A percentile compares a stretch with the other conserved stretches of the same genome.
These are phyloP conservation scores for Monochamus saltuarius DNA, from an alignment of 1,140 invertebrate genomes.

Conservation along the genomic window DNA sequence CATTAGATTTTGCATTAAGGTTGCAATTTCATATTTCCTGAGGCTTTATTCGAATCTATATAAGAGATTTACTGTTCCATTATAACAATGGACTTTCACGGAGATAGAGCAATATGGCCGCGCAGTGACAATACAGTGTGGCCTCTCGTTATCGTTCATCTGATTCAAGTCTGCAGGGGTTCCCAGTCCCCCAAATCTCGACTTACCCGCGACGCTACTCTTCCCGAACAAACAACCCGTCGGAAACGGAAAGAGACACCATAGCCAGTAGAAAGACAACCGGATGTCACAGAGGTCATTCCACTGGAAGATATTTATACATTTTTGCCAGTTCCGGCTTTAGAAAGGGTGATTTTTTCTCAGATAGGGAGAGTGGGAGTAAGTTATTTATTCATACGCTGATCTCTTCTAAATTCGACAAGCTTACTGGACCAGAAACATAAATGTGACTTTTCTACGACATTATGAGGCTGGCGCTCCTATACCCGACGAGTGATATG, in stretches of 20 bases:
- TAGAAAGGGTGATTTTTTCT: slow-evolving; percentile 38
- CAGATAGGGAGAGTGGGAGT: slow-evolving; percentile 28
- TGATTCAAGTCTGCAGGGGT: slow-evolving; percentile 21
- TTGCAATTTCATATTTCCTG: slow-evolving; percentile 40
- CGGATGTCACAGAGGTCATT: slow-evolving; percentile 45
- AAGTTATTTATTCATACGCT: slow-evolving; percentile 37
- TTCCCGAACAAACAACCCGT: slow-evolving; percentile 38
- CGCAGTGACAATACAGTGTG: slow-evolving; percentile 34
- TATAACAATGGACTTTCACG: slow-evolving; percentile 23
- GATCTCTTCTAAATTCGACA: slow-evolving; percentile 17
- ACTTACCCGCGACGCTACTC: slow-evolving; percentile 21
- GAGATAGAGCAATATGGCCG: slow-evolving; percentile 34
- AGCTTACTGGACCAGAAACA: slow-evolving; percentile 16
- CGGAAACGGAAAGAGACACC: slow-evolving; percentile 40
- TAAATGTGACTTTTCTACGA: slow-evolving; percentile 4
- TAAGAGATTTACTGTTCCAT: slow-evolving; percentile 34
- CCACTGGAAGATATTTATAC: slow-evolving; percentile 46
- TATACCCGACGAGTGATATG: not conserved
- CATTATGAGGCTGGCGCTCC: slow-evolving; percentile 5
- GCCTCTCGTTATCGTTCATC: slow-evolving; percentile 41
- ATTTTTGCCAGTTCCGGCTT: slow-evolving; percentile 34
- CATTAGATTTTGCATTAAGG: slow-evolving; percentile 35
- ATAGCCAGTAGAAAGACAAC: slow-evolving; percentile 40
- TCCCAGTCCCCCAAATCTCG: slow-evolving; percentile 27
- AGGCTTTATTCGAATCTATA: slow-evolving; percentile 39